Base-by-base conservation (phyloP, 2,888 invertebrate genomes). In the Apoda limacodes region DNA sequence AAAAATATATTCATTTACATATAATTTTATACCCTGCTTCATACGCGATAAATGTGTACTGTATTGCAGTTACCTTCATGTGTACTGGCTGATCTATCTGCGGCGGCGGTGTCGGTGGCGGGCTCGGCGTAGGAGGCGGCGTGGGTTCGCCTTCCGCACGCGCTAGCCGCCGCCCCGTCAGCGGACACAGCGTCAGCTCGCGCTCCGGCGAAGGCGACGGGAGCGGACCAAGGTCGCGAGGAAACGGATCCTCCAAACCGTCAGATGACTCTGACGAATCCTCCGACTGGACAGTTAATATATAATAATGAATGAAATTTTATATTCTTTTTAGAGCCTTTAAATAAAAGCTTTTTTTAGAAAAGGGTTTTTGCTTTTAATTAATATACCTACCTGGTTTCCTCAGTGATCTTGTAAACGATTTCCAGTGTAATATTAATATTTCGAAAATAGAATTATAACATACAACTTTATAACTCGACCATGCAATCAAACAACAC, bases 151-250 rank as follows among this genome's bases (percentile, higher is more conserved):
- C 83, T 66, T 87, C 88, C 2, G 86, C 85, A 45, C 85, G 82
- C 42, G 85, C 83, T 36, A 82, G 59, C 2, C 81, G 57, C 33
- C 50, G 48, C 7, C 78, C 78, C 5, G 68, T 46, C 21, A 28
- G 39, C 27, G 78, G 78, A 35, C 91, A 91, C 41, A 93, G 71
- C 25, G 89, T 87, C 31, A 89, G 85, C 31, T 86, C 86, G 35
- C 86, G 81, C 6, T 85, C 85, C 11, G 88, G 89, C 53, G 86
- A 86, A 9, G 85, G 67, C 23, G 85, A 60, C 37, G 83, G 83
- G 37, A 82, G 50, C 7, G 82, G 68, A 22, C 80, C 80, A 32
- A 75, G 61, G 17, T 59, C 55, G 7, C 59, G 56, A 11, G 86
- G 86, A 71, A 86, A 87, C 46, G 83, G 82, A 55, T 88, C 87